Base-by-base conservation (phyloP, 2,888 invertebrate genomes). In the Tenthredo notha region DNA sequence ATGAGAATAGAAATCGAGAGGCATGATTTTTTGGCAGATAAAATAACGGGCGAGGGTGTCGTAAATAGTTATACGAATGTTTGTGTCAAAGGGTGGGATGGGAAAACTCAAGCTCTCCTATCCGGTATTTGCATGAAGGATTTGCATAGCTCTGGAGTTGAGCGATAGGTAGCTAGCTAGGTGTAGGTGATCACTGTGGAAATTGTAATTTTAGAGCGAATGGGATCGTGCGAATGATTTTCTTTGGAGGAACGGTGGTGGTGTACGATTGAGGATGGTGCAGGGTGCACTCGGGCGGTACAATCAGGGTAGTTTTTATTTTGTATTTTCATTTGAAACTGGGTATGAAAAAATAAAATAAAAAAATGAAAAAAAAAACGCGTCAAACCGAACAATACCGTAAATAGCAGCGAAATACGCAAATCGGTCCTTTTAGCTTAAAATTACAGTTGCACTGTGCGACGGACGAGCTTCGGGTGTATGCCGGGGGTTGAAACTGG, bases 401-500 rank as follows among this genome's bases (percentile, higher is more conserved):
- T 82, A 85, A 85, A 85, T 85, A 85, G 80, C 85, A 70, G 85
- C 80, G 86, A 87, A 85, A 85, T 85, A 85, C 89, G 89, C 90
- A 91, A 91, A 91, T 91, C 90, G 91, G 90, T 91, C 89, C 90
- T 91, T 91, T 90, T 90, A 91, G 91, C 90, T 91, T 90, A 91
- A 91, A 91, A 91, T 91, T 91, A 91, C 90, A 90, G 90, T 91
- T 89, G 90, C 89, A 88, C 89, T 89, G 89, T 58, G 58, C 78
- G 85, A 80, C 74, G 84, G 85, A 86, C 75, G 84, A 75, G 85
- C 85, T 77, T 84, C 82, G 87, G 85, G 86, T 61, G 86, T 87
- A 88, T 85, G 87, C 87, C 86, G 86, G 84, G 84, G 74, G 87
- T 84, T 85, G 87, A 83, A 87, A 87, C 84, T 85, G 84, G 84